A percentile compares a stretch with the other conserved stretches of the same genome.
These are phyloP conservation scores for Macheiramphus alcinus DNA, from an alignment of 2,113 vertebrate genomes.

Conservation along the genomic window DNA sequence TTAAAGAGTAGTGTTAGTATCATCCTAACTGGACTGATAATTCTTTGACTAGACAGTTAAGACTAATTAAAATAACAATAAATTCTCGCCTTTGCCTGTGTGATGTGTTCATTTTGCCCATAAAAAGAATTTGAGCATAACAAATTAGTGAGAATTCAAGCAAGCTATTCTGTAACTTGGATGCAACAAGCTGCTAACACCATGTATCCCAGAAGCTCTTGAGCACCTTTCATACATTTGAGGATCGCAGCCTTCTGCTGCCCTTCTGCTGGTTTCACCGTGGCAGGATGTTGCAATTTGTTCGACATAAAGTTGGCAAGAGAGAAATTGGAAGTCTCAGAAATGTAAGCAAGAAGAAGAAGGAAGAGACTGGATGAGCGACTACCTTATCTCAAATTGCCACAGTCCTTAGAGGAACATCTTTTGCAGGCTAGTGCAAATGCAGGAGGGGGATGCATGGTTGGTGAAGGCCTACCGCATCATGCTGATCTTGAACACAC, in stretches of 20 bases:
- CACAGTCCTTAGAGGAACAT: not conserved
- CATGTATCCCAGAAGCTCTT: not conserved
- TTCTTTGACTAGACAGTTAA: not conserved
- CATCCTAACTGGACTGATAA: not conserved
- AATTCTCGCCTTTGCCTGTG: not conserved
- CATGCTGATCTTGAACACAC: not conserved
- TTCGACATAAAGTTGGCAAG: not conserved
- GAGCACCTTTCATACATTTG: not conserved
- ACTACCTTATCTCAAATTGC: not conserved
- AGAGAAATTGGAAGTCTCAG: not conserved
- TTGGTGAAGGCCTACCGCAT: not conserved
- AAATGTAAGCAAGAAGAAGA: not conserved
- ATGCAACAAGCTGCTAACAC: not conserved
- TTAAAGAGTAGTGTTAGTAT: not conserved
- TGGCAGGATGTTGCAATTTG: not conserved
- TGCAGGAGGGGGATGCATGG: not conserved
- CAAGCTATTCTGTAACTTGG: not conserved
- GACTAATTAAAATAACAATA: not conserved
- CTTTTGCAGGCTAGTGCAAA: not conserved
- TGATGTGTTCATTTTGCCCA: not conserved
- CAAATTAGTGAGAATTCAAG: not conserved
- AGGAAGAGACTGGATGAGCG: not conserved
- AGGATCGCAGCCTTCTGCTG: not conserved
- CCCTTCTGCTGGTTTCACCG: not conserved
- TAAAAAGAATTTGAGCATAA: not conserved